These are phyloP conservation scores for Scaptomyza reducta DNA, from an alignment of 2,888 invertebrate genomes.

Conservation along the genomic window DNA sequence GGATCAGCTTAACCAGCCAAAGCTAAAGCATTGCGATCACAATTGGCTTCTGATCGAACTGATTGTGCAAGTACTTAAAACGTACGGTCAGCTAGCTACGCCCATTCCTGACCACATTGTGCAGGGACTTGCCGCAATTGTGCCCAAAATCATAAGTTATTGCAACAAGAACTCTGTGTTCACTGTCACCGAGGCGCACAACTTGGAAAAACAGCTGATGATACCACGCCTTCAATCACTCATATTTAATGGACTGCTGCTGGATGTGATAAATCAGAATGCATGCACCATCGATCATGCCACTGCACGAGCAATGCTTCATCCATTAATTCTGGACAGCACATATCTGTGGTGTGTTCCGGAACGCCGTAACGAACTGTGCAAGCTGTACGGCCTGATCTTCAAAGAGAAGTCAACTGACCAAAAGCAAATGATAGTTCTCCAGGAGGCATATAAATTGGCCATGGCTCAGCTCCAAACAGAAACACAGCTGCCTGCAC, in stretches of 20 bases:
- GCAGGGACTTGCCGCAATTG: slow-evolving; percentile 43
- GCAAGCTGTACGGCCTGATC: background rate
- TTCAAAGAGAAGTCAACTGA: slow-evolving; percentile 7
- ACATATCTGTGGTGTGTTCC: slow-evolving; percentile 47
- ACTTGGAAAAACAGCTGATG: slow-evolving; percentile 34
- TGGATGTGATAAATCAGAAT: slow-evolving; percentile 47
- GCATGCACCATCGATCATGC: background rate
- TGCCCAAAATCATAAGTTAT: slow-evolving; percentile 34
- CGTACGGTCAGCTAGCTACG: slow-evolving; percentile 26
- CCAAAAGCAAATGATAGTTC: slow-evolving; percentile 25
- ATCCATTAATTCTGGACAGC: slow-evolving; percentile 61
- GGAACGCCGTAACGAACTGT: slow-evolving; percentile 28
- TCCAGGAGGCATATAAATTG: slow-evolving; percentile 35
- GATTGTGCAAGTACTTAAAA: slow-evolving; percentile 28
- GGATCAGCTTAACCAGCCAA: slow-evolving; percentile 37
- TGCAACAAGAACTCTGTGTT: slow-evolving; percentile 22
- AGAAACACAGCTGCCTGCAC: background rate
- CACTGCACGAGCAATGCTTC: slow-evolving; percentile 13
- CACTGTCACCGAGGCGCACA: background rate
- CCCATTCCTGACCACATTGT: slow-evolving; percentile 31
- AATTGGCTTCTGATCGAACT: slow-evolving; percentile 57
- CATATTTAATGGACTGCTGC: slow-evolving; percentile 66
- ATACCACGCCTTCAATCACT: slow-evolving; percentile 73
- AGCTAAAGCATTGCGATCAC: slow-evolving; percentile 23
- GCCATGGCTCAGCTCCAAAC: slow-evolving; percentile 38